phyloP scores from a whole-genome alignment of 2,113 vertebrate species.

The Eurystomus gularis region DNA sequence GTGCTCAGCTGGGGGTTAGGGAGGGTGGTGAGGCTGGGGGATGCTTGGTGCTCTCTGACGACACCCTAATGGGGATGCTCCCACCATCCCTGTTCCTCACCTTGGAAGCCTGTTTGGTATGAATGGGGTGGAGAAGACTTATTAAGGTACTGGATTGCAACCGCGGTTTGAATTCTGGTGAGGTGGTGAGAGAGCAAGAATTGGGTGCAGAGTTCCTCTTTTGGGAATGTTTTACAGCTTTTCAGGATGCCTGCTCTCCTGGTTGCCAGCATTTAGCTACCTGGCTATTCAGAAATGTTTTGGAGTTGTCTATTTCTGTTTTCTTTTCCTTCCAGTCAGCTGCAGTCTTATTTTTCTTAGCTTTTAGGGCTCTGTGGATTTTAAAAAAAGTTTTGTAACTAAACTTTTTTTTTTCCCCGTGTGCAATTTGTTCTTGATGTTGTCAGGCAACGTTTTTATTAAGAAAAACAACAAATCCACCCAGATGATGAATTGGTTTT shows the following conservation, averaged over 20 bases:
- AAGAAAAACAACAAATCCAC: neutral
- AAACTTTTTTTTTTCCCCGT: neutral
- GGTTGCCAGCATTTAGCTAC: neutral
- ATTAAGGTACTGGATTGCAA: no score
- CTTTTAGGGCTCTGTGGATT: neutral
- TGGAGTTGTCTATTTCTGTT: neutral
- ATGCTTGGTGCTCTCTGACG: accelerated
- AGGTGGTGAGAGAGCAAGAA: neutral
- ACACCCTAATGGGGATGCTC: accelerated
- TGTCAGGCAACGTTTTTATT: neutral
- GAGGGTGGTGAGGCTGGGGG: accelerated
- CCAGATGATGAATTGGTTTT: neutral
- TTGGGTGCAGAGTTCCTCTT: neutral
- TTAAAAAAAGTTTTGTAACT: neutral
- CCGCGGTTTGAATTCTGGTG: neutral
- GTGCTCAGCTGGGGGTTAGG: accelerated
- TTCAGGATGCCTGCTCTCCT: neutral
- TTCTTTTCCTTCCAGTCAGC: neutral
- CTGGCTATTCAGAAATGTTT: neutral
- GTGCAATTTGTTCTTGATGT: neutral
- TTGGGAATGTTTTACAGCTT: neutral
- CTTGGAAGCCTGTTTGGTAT: neutral
- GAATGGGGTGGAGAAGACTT: neutral
- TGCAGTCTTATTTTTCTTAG: neutral
- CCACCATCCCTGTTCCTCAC: accelerated